Conservation (phyloP, 2,888 invertebrate species). For the Tipula vernalis region DNA sequence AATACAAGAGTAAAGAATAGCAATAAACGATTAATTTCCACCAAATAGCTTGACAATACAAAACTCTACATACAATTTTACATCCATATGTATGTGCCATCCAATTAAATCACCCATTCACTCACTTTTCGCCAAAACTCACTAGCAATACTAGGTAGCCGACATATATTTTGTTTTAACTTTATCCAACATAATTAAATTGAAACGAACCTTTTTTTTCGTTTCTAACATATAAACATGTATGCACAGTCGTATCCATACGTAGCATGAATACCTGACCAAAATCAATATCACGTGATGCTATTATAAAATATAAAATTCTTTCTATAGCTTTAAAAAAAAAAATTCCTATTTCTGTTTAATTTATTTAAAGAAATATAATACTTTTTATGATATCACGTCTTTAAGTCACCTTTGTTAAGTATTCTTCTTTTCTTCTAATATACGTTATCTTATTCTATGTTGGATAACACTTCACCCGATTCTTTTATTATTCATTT, state of each 20-base stretch:
- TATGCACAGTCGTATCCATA: neutral
- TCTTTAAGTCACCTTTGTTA: neutral
- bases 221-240: neutral
- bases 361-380: neutral
- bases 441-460: neutral
- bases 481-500: neutral
- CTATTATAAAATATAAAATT: neutral
- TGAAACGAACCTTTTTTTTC: neutral
- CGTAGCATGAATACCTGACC: neutral
- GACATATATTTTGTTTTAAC: neutral
- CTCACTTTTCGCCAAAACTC: neutral
- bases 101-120: neutral
- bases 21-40: neutral
- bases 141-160: neutral
- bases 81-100: neutral
- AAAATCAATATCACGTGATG: neutral
- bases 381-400: neutral
- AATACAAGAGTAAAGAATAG: neutral
- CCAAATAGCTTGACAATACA: neutral
- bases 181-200: neutral
- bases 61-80: neutral
- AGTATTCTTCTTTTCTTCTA: neutral
- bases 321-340: neutral
- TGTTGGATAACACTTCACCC: neutral
- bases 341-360: neutral